phyloP scores from a whole-genome alignment of 2,888 invertebrate species.

The Nephrotoma flavescens region DNA sequence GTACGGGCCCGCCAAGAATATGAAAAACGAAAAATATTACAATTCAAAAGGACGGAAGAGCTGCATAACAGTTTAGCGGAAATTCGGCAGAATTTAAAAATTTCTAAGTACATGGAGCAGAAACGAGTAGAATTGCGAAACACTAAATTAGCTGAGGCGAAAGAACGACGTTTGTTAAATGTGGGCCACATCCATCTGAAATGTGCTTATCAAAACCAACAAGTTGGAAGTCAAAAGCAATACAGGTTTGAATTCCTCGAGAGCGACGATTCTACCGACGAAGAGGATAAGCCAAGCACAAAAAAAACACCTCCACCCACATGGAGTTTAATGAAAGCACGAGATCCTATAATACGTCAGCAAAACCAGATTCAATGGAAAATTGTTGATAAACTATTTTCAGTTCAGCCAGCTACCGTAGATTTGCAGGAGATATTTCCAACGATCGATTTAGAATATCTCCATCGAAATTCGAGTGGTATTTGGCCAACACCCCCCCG shows the following conservation, averaged over 20 bases:
- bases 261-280: slow-evolving; percentile 33
- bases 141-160: too few relatives aligned
- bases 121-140: slow-evolving; percentile 13
- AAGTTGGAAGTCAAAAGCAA: neutral
- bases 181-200: neutral
- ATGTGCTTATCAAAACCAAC: neutral
- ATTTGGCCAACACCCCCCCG: slow-evolving; percentile 59
- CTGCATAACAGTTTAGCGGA: neutral
- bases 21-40: slow-evolving; percentile 6
- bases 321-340: slow-evolving; percentile 35
- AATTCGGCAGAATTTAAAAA: neutral
- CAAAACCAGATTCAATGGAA: slow-evolving; percentile 32
- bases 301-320: slow-evolving; percentile 25
- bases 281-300: slow-evolving; percentile 25
- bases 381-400: slow-evolving; percentile 44
- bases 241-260: slow-evolving; percentile 29
- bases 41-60: neutral
- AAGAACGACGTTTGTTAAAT: neutral
- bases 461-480: slow-evolving; percentile 59
- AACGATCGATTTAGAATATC: slow-evolving; percentile 42
- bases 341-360: slow-evolving; percentile 31
- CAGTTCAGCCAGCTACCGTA: slow-evolving; percentile 42
- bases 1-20: slow-evolving; percentile 2
- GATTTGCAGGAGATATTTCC: slow-evolving; percentile 55
- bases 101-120: neutral